Evolutionary conservation across 2,797 vertebrate species (phyloP).

Genomic region (Centropyge bicolor): DNA sequence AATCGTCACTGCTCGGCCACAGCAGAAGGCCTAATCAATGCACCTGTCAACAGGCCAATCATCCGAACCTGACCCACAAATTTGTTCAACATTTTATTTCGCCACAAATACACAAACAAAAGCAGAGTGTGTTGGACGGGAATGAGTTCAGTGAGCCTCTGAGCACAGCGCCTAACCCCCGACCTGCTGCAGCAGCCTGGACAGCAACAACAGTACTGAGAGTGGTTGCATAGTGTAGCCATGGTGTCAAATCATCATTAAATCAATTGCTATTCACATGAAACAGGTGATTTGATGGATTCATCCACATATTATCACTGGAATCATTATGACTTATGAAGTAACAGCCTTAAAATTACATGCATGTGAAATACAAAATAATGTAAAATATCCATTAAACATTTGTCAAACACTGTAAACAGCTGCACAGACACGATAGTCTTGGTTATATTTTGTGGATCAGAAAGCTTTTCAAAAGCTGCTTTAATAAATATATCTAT

Average conservation of each 20-base stretch:
- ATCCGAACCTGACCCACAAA: neutral
- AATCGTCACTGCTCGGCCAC: slow-evolving; percentile 43
- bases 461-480: too few relatives aligned
- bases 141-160: neutral
- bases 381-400: too few relatives aligned
- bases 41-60: slow-evolving; percentile 51
- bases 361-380: too few relatives aligned
- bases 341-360: neutral
- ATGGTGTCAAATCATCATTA: neutral
- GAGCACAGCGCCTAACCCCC: neutral
- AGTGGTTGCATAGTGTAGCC: neutral
- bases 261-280: neutral
- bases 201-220: neutral
- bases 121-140: neutral
- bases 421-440: too few relatives aligned
- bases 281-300: neutral
- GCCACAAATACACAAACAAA: slow-evolving; percentile 18
- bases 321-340: neutral
- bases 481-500: too few relatives aligned
- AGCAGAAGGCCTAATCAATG: slow-evolving; percentile 46
- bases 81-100: slow-evolving; percentile 17
- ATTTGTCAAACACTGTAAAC: too few relatives aligned
- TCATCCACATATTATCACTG: neutral
- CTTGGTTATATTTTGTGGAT: too few relatives aligned
- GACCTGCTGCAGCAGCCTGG: slow-evolving; percentile 9